Conservation (phyloP, 2,797 vertebrate species). For the Acipenser ruthenus region DNA sequence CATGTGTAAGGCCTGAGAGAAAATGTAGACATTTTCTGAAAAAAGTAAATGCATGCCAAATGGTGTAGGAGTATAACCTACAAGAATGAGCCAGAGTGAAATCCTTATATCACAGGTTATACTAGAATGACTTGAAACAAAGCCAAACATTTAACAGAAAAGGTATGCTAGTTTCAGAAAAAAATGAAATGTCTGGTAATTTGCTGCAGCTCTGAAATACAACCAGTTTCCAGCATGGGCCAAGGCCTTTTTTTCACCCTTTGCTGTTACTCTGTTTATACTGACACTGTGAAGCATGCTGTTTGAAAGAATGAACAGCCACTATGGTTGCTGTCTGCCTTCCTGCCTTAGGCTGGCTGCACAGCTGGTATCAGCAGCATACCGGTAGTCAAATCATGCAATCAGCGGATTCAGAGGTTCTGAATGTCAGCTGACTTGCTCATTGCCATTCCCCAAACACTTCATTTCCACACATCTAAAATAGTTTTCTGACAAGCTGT, state of each 20-base stretch:
- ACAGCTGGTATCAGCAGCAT: background rate
- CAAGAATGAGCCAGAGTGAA: too few relatives aligned
- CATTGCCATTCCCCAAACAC: background rate
- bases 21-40: too few relatives aligned
- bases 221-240: background rate
- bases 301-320: background rate
- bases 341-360: background rate
- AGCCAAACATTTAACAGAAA: too few relatives aligned
- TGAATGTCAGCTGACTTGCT: background rate
- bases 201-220: too few relatives aligned
- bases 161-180: too few relatives aligned
- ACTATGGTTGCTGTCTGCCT: background rate
- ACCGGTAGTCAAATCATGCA: background rate
- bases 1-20: too few relatives aligned
- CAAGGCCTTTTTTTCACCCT: background rate
- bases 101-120: too few relatives aligned
- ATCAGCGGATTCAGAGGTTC: background rate
- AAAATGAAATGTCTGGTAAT: too few relatives aligned
- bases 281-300: background rate
- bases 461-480: constrained; percentile 7
- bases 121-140: too few relatives aligned
- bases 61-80: too few relatives aligned
- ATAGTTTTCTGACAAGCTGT: constrained; percentile 5
- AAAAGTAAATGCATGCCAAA: too few relatives aligned
- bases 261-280: background rate